phyloP scores from a whole-genome alignment of 2,797 vertebrate species.

The Cryptoprocta ferox region DNA sequence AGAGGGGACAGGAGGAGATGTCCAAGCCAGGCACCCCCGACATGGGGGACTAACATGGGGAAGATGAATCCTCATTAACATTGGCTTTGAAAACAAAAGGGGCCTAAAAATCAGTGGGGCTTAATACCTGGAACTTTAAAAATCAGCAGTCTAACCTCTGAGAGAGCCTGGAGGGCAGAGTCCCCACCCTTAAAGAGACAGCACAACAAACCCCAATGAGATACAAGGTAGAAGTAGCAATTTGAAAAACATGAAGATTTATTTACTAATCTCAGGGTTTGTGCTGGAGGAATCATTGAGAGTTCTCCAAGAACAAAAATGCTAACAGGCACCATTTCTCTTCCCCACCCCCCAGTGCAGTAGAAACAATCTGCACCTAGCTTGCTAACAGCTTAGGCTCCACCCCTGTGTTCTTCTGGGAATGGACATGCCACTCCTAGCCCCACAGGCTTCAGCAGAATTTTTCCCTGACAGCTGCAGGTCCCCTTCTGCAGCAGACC shows the following conservation, averaged over 20 bases:
- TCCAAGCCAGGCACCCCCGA: not conserved
- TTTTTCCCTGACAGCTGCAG: not conserved
- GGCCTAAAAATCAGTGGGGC: not conserved
- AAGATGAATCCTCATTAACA: not conserved
- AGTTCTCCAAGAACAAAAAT: not conserved
- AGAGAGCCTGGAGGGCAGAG: not conserved
- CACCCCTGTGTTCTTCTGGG: not conserved
- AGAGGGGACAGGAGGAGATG: not conserved
- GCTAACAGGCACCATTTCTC: not conserved
- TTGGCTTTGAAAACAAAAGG: not conserved
- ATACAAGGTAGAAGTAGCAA: not conserved
- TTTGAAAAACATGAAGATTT: not conserved
- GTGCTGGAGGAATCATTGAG: not conserved
- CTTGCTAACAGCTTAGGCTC: not conserved
- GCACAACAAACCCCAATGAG: not conserved
- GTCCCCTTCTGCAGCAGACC: not conserved
- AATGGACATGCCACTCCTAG: not conserved
- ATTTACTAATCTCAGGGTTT: not conserved
- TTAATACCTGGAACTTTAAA: not conserved
- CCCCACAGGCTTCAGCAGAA: not conserved
- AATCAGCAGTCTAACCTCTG: not conserved
- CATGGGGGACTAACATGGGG: not conserved
- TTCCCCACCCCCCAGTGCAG: not conserved
- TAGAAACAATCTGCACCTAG: not conserved
- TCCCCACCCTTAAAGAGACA: not conserved